These are phyloP conservation scores for Drosophila bocqueti DNA, from an alignment of 1,140 invertebrate species.

Conservation along the genomic window DNA sequence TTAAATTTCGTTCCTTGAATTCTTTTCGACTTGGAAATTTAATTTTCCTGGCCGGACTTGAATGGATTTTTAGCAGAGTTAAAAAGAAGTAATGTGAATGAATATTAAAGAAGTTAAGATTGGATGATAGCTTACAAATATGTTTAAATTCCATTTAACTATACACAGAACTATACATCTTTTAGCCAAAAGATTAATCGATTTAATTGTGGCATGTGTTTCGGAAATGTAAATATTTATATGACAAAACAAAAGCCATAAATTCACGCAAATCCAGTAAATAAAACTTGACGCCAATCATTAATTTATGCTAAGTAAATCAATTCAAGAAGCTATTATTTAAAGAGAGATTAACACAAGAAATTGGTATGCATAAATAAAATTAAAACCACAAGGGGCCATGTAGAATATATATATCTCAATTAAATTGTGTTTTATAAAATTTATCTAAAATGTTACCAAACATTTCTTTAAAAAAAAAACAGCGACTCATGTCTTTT, in stretches of 20 bases:
- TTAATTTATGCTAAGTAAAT: conserved; percentile 5
- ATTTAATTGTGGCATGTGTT: background rate
- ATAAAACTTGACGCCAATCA: background rate
- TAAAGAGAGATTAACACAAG: background rate
- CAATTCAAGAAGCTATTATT: conserved; percentile 2
- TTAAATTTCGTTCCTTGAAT: background rate
- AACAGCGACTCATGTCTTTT: background rate
- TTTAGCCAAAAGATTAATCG: background rate
- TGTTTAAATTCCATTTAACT: background rate
- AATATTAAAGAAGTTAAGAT: background rate
- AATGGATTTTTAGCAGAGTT: background rate
- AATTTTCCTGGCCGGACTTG: conserved; percentile 2
- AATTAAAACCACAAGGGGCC: background rate
- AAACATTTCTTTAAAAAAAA: background rate
- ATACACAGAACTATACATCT: background rate
- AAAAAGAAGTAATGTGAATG: background rate
- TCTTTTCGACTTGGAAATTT: conserved; percentile 1
- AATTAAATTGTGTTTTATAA: background rate
- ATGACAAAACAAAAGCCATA: background rate
- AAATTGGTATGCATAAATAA: background rate
- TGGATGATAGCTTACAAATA: background rate
- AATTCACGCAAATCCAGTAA: background rate
- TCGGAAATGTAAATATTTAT: background rate
- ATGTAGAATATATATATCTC: background rate
- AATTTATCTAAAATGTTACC: background rate